Percentiles rank a stretch among this genome's conserved stretches.
phyloP scores from a whole-genome alignment of 2,797 vertebrate species.

The Gobio occitaniae region DNA sequence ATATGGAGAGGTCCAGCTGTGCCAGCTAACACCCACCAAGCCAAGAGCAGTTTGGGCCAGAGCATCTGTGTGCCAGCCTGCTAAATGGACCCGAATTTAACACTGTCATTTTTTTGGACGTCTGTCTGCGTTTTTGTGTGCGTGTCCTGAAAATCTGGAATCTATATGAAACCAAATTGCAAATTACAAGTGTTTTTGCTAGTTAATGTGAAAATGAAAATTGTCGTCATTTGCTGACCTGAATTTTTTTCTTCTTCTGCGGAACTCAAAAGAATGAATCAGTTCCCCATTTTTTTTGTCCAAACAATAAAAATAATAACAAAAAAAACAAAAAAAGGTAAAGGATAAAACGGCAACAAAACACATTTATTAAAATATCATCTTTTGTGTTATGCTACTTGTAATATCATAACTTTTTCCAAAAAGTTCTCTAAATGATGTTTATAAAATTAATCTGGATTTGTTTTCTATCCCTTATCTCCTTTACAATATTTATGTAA shows the following conservation, averaged over 20 bases:
- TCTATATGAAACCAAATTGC: background rate
- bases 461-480: background rate
- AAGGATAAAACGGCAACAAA: background rate
- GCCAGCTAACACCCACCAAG: conserved; percentile 52
- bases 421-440: background rate
- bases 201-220: background rate
- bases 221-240: background rate
- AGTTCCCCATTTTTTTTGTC: background rate
- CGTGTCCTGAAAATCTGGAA: conserved; percentile 27
- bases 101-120: conserved; percentile 54
- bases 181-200: background rate
- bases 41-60: conserved; percentile 59
- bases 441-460: background rate
- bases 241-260: background rate
- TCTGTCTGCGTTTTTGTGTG: conserved; percentile 15
- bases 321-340: background rate
- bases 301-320: background rate
- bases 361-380: background rate
- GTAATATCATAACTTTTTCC: background rate
- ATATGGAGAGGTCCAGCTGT: conserved; percentile 60
- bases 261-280: background rate
- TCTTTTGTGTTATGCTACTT: background rate
- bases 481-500: background rate
- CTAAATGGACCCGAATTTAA: conserved; percentile 54
- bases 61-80: conserved; percentile 55